Conservation (phyloP, 1,140 invertebrate genomes). For the Bombyx mori region DNA sequence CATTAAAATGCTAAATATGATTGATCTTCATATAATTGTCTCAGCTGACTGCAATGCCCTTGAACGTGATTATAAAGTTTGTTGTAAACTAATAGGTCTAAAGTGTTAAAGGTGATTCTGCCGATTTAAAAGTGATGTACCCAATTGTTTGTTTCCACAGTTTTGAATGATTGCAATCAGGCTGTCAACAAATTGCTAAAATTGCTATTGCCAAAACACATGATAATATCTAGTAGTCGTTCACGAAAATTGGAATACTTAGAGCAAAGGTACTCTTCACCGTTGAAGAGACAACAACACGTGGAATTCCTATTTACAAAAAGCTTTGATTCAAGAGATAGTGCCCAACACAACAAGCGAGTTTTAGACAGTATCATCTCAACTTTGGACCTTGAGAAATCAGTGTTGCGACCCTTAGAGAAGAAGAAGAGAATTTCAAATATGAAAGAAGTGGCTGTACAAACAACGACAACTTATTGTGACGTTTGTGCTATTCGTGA, state of each 20-base stretch:
- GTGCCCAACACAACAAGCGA: slow-evolving; percentile 38
- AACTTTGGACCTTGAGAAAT: slow-evolving; percentile 37
- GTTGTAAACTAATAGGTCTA: too few species aligned
- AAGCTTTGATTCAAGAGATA: slow-evolving; percentile 15
- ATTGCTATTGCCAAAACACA: slow-evolving; percentile 40
- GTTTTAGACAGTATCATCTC: slow-evolving; percentile 44
- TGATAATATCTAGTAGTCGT: slow-evolving; percentile 22
- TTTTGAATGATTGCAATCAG: slow-evolving; percentile 48
- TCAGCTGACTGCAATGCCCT: too few species aligned
- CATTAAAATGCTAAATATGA: too few species aligned
- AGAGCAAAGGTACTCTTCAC: slow-evolving; percentile 42
- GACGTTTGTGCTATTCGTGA: slow-evolving; percentile 55
- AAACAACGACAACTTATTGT: slow-evolving; percentile 48
- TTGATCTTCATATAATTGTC: too few species aligned
- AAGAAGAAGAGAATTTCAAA: slow-evolving; percentile 37
- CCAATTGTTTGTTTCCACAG: slow-evolving; percentile 42
- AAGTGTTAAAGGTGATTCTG: too few species aligned
- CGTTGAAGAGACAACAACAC: slow-evolving; percentile 46
- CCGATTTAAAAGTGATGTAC: not conserved
- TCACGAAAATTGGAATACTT: too few species aligned
- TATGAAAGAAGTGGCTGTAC: slow-evolving; percentile 44
- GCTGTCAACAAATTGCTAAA: slow-evolving; percentile 38
- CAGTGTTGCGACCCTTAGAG: slow-evolving; percentile 35
- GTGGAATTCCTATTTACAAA: slow-evolving; percentile 52
- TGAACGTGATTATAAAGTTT: too few species aligned